Evolutionary conservation across 2,888 invertebrate genomes (phyloP).

Genomic region (Synanthedon formicaeformis): DNA sequence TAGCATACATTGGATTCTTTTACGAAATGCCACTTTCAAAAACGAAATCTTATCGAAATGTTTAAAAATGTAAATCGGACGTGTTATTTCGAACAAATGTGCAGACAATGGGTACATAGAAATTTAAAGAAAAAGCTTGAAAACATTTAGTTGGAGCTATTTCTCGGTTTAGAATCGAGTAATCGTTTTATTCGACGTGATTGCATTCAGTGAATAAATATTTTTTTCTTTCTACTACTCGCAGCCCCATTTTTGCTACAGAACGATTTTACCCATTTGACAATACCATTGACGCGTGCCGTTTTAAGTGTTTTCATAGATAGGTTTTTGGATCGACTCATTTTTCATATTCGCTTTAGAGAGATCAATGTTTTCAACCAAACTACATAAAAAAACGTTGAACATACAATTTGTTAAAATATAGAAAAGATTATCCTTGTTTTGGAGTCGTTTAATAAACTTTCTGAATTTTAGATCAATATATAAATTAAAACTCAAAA

Average conservation of each 20-base stretch:
- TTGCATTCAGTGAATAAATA: constrained; percentile 51
- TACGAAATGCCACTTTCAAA: constrained; percentile 2
- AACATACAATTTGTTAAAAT: background rate
- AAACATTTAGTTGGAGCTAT: constrained; percentile 20
- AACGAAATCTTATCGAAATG: constrained; percentile 5
- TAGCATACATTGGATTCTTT: constrained; percentile 2
- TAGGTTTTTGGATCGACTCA: constrained; percentile 8
- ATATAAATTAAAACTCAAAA: too few relatives aligned
- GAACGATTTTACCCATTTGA: background rate
- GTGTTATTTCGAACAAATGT: background rate
- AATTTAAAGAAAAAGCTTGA: background rate
- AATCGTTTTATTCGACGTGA: constrained; percentile 50
- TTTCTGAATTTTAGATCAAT: too few relatives aligned
- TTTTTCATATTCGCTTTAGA: background rate
- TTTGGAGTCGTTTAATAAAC: background rate
- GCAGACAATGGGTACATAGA: background rate
- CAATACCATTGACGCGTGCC: constrained; percentile 39
- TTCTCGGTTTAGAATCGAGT: constrained; percentile 28
- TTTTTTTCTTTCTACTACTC: constrained; percentile 36
- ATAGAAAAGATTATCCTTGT: background rate
- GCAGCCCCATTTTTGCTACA: constrained; percentile 7
- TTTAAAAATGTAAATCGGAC: constrained; percentile 5
- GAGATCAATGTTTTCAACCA: constrained; percentile 10
- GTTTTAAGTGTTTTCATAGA: constrained; percentile 49
- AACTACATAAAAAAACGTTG: background rate